Base-by-base conservation (phyloP, 2,888 invertebrate genomes). In the Nesidiocoris tenuis region DNA sequence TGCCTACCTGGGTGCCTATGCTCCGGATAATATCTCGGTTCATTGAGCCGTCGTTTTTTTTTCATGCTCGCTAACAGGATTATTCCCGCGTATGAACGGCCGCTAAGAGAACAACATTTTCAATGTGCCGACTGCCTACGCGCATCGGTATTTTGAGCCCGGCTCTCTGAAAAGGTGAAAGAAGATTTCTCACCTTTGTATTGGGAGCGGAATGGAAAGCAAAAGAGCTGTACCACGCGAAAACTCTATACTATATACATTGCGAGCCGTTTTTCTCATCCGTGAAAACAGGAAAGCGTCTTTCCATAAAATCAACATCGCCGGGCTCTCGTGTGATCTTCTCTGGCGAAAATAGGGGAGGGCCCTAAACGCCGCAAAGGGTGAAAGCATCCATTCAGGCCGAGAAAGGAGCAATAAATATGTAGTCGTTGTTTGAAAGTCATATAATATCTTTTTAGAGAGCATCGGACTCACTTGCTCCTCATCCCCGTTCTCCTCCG, bases 371-470 rank as follows among this genome's bases (percentile, higher is more conserved):
- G 39, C 39, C 39, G 39, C 39, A 39, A 39, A 39, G 39, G 39
- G 39, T 39, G 39, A 39, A 39, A 39, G 39, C 12, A 39, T 12
- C 39, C 39, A 12, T 39, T 39, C 39, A 39, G 39, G 5, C 39
- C 12, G 65, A 16, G 19, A 39, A 65, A 65, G 54, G 39, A 65
- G 65, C 65, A 65, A 65, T 65, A 25, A 65, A 65, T 65, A 65
- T 65, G 65, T 65, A 65, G 65, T 64, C 64, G 64, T 65, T 65
- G 65, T 65, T 65, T 65, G 65, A 65, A 65, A 65, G 65, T 65
- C 65, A 65, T 65, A 65, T 39, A 39, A 39, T 39, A 65, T 65
- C 65, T 65, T 65, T 65, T 65, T 39, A 65, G 39, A 39, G 39
- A 12, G 39, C 39, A 39, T 39, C 39, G 39, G n/a, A 39, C 39